Conservation (phyloP, 2,888 invertebrate species). For the Drosophila monieri region DNA sequence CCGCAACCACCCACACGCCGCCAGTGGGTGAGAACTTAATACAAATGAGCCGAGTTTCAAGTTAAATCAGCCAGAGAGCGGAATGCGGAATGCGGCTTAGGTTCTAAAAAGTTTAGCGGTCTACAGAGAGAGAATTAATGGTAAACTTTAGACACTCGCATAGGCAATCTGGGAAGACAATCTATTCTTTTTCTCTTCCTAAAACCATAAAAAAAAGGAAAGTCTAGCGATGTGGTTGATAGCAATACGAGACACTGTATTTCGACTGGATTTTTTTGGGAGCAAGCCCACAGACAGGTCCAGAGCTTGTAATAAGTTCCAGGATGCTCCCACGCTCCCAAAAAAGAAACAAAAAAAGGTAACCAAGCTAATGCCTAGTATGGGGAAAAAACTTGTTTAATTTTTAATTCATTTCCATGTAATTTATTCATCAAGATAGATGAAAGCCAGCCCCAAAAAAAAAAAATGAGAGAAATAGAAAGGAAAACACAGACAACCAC, state of each 20-base stretch:
- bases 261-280: conserved; percentile 64
- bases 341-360: neutral
- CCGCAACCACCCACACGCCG: conserved; percentile 48
- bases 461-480: neutral
- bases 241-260: conserved; percentile 48
- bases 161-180: neutral
- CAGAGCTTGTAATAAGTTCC: no score
- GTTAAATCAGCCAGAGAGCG: conserved; percentile 68
- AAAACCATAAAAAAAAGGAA: neutral
- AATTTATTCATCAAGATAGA: conserved; percentile 68
- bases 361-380: conserved; percentile 11
- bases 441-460: conserved; percentile 19
- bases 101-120: conserved; percentile 34
- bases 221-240: conserved; percentile 14
- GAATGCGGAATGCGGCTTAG: conserved; percentile 17
- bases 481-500: conserved; percentile 16
- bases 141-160: neutral
- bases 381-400: conserved; percentile 51
- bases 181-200: neutral
- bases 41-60: conserved; percentile 77
- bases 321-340: neutral
- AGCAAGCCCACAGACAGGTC: no score
- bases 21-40: conserved; percentile 65
- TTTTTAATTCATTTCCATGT: conserved; percentile 71
- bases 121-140: conserved; percentile 17